Evolutionary conservation across 2,888 invertebrate genomes (phyloP).

Genomic region (Cantharis lateralis): DNA sequence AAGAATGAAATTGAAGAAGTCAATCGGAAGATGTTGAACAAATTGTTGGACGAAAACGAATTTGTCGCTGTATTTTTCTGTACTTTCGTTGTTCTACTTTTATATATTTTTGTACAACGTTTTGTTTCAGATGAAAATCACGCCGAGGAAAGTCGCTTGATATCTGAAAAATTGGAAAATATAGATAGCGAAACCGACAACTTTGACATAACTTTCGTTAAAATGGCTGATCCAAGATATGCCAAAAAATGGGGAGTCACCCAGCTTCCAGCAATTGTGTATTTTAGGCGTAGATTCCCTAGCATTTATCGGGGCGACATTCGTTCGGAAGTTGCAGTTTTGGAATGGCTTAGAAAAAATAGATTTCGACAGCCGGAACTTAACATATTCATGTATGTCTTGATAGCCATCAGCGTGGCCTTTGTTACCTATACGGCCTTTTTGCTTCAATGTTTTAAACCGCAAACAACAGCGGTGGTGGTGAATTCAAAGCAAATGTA

Average conservation of each 20-base stretch:
- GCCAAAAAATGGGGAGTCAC: conserved; percentile 94
- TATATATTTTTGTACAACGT: not conserved
- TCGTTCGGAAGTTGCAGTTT: conserved; percentile 80
- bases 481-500: conserved; percentile 72
- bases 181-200: conserved; percentile 95
- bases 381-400: conserved; percentile 92
- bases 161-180: conserved; percentile 84
- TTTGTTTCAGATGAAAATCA: conserved; percentile 74
- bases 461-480: conserved; percentile 66
- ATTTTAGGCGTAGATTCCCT: conserved; percentile 89
- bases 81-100: conserved; percentile 50
- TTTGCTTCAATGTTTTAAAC: conserved; percentile 86
- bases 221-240: conserved; percentile 89
- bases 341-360: conserved; percentile 92
- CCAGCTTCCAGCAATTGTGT: conserved; percentile 87
- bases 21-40: conserved; percentile 94
- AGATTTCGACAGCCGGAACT: conserved; percentile 90
- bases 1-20: conserved; percentile 98
- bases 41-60: conserved; percentile 91
- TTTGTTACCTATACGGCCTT: conserved; percentile 91
- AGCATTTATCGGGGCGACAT: conserved; percentile 91
- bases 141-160: conserved; percentile 78
- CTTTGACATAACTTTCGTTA: conserved; percentile 91
- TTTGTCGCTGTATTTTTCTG: conserved; percentile 95
- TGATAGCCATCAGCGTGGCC: conserved; percentile 82